These are phyloP conservation scores for Gambusia holbrooki DNA, from an alignment of 2,113 vertebrate species.

Conservation along the genomic window DNA sequence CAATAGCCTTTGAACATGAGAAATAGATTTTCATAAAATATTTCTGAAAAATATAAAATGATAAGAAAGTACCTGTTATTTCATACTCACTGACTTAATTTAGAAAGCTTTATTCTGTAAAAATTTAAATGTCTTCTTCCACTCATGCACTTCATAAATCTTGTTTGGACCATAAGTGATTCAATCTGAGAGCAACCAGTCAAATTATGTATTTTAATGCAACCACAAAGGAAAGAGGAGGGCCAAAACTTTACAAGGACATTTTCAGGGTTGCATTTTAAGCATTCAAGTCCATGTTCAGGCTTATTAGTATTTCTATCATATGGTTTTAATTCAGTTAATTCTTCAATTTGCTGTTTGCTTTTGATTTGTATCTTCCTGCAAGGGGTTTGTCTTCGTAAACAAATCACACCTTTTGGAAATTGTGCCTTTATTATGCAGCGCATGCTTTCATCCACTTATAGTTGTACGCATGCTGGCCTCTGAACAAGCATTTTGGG, in stretches of 20 bases:
- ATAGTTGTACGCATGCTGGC: slow-evolving; percentile 14
- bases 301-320: neutral
- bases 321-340: too few species aligned
- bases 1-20: too few species aligned
- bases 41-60: neutral
- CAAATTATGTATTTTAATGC: neutral
- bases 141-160: neutral
- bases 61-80: neutral
- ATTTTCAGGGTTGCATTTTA: neutral
- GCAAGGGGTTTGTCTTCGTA: slow-evolving; percentile 5
- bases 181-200: neutral
- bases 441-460: slow-evolving; percentile 7
- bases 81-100: too few species aligned
- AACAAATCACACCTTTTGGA: slow-evolving; percentile 7
- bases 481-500: slow-evolving; percentile 13
- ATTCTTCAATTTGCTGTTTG: neutral
- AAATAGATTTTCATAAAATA: too few species aligned
- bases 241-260: neutral
- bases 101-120: neutral
- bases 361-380: slow-evolving; percentile 23
- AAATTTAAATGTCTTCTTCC: neutral
- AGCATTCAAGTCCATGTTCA: neutral
- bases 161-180: neutral
- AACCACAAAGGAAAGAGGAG: neutral
- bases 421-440: slow-evolving; percentile 10